These are phyloP conservation scores for Ursus arctos DNA, from an alignment of 2,113 vertebrate genomes.

Conservation along the genomic window DNA sequence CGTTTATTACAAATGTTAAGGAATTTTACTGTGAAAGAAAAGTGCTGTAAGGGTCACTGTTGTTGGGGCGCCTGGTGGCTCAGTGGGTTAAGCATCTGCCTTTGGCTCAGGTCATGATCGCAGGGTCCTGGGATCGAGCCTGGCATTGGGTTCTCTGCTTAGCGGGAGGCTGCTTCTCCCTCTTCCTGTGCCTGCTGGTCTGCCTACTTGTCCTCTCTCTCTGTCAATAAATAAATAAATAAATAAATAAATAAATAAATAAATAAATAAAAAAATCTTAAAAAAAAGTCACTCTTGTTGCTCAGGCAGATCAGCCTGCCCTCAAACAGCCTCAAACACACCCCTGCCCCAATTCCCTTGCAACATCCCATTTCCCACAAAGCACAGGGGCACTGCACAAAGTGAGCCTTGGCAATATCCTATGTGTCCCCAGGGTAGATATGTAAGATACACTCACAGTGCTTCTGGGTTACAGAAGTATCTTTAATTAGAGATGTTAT, in stretches of 20 bases:
- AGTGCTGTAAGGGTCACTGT: background rate
- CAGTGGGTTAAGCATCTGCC: background rate
- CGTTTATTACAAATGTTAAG: background rate
- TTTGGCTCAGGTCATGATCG: background rate
- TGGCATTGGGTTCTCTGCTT: background rate
- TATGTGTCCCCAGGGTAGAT: background rate
- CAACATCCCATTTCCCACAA: background rate
- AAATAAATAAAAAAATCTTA: background rate
- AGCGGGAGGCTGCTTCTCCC: background rate
- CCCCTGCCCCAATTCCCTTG: background rate
- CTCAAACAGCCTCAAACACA: background rate
- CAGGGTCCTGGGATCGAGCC: background rate
- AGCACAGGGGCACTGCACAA: background rate
- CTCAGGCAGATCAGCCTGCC: background rate
- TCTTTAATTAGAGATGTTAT: constrained; percentile 55
- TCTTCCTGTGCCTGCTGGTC: background rate
- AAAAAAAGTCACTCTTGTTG: background rate
- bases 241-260: background rate
- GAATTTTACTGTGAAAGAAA: background rate
- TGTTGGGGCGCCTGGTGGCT: background rate
- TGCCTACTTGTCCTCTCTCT: background rate
- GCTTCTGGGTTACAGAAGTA: background rate
- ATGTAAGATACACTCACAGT: background rate
- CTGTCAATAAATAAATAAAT: too few species aligned
- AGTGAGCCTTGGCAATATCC: background rate